Base-by-base conservation (phyloP, 2,888 invertebrate species). In the Halictus quadricinctus region DNA sequence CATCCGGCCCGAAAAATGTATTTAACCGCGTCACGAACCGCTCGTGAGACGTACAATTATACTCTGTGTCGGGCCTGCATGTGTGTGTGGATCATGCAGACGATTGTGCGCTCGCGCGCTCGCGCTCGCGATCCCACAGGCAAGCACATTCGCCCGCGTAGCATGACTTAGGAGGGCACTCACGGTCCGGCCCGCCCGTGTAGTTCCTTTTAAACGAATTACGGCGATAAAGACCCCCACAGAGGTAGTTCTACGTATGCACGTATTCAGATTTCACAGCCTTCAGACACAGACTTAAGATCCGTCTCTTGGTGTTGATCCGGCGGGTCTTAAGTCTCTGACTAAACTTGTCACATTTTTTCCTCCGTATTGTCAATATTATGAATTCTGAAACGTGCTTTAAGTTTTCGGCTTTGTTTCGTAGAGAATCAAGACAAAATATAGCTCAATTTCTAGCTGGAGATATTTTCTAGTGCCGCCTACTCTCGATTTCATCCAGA, bases 161-260 rank as follows among this genome's bases (percentile, higher is more conserved):
- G 91, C 89, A 92, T 93, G 93, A 93, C 93, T 92, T 89, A 89
- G 89, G 87, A 85, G 80, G 80, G 81, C 86, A 75, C 85, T 85
- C 88, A 86, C 84, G 89, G 69, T 85, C 88, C 64, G 69, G 86
- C 86, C 88, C 87, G 85, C 88, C 88, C 90, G 88, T 91, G 88
- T 91, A 88, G 89, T 89, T 90, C 88, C 89, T 88, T 89, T 92
- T 92, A 92, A 93, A 92, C 91, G 93, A 93, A 93, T 92, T 92
- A 92, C 88, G 89, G 83, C 91, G 91, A 93, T 92, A 92, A 92
- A 92, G 87, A 87, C 84, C 83, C 83, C 83, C 87, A 86, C 86
- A 80, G 86, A 84, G 87, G 73, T 75, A 72, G 70, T 36, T 72
- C 82, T 82, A 79, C 76, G 72, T 81, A 70, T 84, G 80, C 80